Conservation (phyloP, 2,797 vertebrate genomes). For the Sitta carolinensis region DNA sequence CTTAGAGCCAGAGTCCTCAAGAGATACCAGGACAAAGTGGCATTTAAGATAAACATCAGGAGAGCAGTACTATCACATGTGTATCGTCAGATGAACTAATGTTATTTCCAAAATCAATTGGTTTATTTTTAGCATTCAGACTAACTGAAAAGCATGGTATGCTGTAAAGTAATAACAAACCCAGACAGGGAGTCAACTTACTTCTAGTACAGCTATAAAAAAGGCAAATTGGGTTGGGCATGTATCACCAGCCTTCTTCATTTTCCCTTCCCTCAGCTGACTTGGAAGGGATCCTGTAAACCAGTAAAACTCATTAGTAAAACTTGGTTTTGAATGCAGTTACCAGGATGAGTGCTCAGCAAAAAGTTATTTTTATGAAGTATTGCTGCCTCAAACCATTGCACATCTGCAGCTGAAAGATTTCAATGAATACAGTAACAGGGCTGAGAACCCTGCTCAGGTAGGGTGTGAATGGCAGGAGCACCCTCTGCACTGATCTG, state of each 20-base stretch:
- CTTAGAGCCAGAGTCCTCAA: not conserved
- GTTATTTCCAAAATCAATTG: not conserved
- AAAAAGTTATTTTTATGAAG: not conserved
- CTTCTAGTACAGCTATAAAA: not conserved
- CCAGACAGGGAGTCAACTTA: not conserved
- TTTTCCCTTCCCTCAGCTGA: not conserved
- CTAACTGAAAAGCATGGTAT: not conserved
- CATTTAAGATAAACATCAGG: not conserved
- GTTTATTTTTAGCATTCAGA: not conserved
- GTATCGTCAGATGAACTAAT: not conserved
- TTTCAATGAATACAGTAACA: not conserved
- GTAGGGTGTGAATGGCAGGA: not conserved
- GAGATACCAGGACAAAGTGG: not conserved
- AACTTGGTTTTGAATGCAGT: not conserved
- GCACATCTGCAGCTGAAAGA: not conserved
- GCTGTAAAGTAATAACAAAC: not conserved
- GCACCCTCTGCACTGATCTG: no score
- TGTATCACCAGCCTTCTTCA: not conserved
- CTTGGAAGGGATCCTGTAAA: not conserved
- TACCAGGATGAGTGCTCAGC: not conserved
- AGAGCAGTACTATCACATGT: not conserved
- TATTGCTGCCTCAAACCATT: not conserved
- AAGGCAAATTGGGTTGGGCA: not conserved
- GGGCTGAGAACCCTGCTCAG: not conserved
- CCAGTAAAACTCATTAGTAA: not conserved